phyloP scores from a whole-genome alignment of 2,888 invertebrate genomes.

The Acanthoscelides obtectus region DNA sequence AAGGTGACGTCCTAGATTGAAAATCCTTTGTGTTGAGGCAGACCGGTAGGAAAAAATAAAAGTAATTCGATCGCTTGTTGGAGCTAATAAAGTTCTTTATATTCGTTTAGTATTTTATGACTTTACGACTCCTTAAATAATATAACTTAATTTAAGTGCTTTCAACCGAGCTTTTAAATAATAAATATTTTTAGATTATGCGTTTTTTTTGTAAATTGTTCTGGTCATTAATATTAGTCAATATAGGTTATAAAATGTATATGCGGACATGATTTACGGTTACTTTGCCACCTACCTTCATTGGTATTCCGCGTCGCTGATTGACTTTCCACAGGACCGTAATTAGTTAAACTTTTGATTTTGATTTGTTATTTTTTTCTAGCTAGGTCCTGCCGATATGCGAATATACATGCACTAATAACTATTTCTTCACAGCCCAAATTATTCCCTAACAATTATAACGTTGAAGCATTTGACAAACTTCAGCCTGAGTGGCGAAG shows the following conservation, averaged over 20 bases:
- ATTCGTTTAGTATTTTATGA: not conserved
- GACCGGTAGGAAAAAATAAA: not conserved
- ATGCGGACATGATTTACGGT: constrained; percentile 33
- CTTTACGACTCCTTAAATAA: constrained; percentile 2
- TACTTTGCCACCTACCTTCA: constrained; percentile 36
- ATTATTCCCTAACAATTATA: too few species aligned
- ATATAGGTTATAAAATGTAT: constrained; percentile 24
- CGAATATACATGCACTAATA: too few species aligned
- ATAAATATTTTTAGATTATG: constrained; percentile 21
- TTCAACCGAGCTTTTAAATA: constrained; percentile 19
- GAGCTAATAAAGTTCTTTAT: not conserved
- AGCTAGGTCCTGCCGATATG: too few species aligned
- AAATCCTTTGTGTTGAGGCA: not conserved
- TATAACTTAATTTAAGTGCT: constrained; percentile 22
- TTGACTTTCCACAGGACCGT: constrained; percentile 29
- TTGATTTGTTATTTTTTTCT: too few species aligned
- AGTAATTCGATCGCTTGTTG: not conserved
- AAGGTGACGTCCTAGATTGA: not conserved
- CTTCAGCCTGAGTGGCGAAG: too few species aligned
- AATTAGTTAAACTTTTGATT: too few species aligned
- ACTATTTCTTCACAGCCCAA: too few species aligned
- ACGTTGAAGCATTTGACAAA: too few species aligned
- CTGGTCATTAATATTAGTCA: constrained; percentile 23
- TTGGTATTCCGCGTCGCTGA: constrained; percentile 37
- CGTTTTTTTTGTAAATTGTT: constrained; percentile 24